A percentile compares a stretch with the other conserved stretches of the same genome.
phyloP scores from a whole-genome alignment of 2,113 vertebrate species.

The Istiophorus platypterus region DNA sequence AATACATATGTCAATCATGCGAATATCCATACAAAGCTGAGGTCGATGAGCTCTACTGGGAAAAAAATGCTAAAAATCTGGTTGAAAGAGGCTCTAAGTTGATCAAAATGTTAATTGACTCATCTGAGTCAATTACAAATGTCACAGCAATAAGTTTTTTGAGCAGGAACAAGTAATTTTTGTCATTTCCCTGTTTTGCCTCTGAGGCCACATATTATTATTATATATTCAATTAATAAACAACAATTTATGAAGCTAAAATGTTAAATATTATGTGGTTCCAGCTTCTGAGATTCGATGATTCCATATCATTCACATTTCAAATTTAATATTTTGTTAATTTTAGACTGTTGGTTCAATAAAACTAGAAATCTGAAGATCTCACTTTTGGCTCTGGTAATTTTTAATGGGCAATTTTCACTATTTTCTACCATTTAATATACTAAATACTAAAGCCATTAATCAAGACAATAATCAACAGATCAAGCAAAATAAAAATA shows the following conservation, averaged over 20 bases:
- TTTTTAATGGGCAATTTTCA: too few relatives aligned
- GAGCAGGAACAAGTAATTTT: not conserved
- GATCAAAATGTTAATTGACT: not conserved
- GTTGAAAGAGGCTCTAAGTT: not conserved
- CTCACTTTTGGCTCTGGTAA: too few relatives aligned
- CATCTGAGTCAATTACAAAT: too few relatives aligned
- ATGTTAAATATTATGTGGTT: too few relatives aligned
- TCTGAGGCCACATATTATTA: too few relatives aligned
- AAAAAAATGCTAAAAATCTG: not conserved
- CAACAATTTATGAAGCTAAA: too few relatives aligned
- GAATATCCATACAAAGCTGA: not conserved
- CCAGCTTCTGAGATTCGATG: too few relatives aligned
- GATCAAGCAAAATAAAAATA: not conserved
- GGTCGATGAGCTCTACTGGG: not conserved
- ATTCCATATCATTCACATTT: too few relatives aligned
- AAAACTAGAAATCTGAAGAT: too few relatives aligned
- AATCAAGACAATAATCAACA: not conserved
- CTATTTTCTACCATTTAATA: too few relatives aligned
- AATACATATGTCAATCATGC: not conserved
- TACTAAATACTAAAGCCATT: not conserved
- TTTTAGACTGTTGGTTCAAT: not conserved
- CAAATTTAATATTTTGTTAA: not conserved
- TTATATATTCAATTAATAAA: too few relatives aligned
- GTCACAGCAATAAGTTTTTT: not conserved
- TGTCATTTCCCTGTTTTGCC: not conserved